Evolutionary conservation across 2,113 vertebrate genomes (phyloP).

Genomic region (Seriola rivoliana): DNA sequence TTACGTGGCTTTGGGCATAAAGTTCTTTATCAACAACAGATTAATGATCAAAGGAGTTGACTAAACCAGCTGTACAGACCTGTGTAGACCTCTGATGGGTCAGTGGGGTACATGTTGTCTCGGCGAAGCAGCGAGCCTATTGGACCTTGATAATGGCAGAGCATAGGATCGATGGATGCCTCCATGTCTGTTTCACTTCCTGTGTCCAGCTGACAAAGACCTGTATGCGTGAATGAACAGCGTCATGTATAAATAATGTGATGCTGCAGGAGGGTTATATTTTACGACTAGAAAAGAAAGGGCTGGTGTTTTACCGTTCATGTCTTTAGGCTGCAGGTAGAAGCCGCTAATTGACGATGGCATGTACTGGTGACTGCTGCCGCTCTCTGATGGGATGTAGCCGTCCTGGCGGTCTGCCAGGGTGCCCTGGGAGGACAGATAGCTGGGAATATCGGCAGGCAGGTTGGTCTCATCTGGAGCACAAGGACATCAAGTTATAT

Average conservation of each 20-base stretch:
- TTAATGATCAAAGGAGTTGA: neutral
- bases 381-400: slow-evolving; percentile 92
- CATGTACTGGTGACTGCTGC: slow-evolving; percentile 93
- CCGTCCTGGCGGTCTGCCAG: slow-evolving; percentile 94
- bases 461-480: slow-evolving; percentile 95
- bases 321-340: slow-evolving; percentile 91
- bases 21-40: neutral
- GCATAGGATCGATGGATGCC: slow-evolving; percentile 88
- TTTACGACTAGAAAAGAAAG: neutral
- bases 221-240: slow-evolving; percentile 76
- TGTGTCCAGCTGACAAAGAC: slow-evolving; percentile 89
- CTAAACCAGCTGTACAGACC: slow-evolving; percentile 55
- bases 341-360: slow-evolving; percentile 88
- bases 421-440: slow-evolving; percentile 95
- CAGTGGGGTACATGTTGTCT: slow-evolving; percentile 84
- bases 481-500: neutral
- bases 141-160: slow-evolving; percentile 90
- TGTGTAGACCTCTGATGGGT: slow-evolving; percentile 79
- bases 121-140: slow-evolving; percentile 86
- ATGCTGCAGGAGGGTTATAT: neutral
- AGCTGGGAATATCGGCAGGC: slow-evolving; percentile 96
- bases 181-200: slow-evolving; percentile 93
- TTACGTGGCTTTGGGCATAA: too few species aligned
- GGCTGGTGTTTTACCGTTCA: slow-evolving; percentile 83
- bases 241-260: neutral